These are phyloP conservation scores for Solenodon paradoxus DNA, from an alignment of 2,113 vertebrate species.

Conservation along the genomic window DNA sequence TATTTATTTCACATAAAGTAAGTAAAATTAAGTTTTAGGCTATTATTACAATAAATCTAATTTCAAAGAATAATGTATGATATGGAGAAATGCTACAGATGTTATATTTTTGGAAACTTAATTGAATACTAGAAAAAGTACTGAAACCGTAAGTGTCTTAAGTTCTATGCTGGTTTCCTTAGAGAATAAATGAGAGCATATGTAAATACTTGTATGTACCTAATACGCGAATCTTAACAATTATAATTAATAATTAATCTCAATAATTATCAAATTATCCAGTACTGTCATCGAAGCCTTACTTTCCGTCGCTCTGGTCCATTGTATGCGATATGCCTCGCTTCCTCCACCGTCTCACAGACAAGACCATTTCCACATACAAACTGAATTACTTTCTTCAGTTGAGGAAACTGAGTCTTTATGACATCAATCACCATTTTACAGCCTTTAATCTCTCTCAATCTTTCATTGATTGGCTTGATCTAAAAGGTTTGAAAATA, in stretches of 20 bases:
- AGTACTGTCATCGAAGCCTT: background rate
- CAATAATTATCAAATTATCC: background rate
- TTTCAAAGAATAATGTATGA: constrained; percentile 14
- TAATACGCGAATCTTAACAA: too few species aligned
- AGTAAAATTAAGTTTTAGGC: background rate
- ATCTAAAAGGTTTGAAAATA: constrained; percentile 82
- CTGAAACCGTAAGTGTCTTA: background rate
- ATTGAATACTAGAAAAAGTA: background rate
- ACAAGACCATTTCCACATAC: constrained; percentile 94
- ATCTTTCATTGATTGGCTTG: constrained; percentile 90
- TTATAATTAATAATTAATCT: too few species aligned
- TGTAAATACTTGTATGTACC: background rate
- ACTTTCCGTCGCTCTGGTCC: constrained; percentile 90
- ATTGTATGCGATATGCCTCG: constrained; percentile 88
- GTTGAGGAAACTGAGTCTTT: constrained; percentile 81
- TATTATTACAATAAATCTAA: background rate
- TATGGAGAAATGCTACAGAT: background rate
- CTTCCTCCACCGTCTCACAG: constrained; percentile 93
- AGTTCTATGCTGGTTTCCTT: background rate
- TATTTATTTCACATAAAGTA: background rate
- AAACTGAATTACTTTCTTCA: constrained; percentile 93
- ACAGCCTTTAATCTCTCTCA: constrained; percentile 89
- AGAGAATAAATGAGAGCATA: background rate
- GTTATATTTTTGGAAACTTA: constrained; percentile 21
- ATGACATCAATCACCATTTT: constrained; percentile 95